Base-by-base conservation (phyloP, 1,140 invertebrate genomes). In the Zaprionus ornatus region DNA sequence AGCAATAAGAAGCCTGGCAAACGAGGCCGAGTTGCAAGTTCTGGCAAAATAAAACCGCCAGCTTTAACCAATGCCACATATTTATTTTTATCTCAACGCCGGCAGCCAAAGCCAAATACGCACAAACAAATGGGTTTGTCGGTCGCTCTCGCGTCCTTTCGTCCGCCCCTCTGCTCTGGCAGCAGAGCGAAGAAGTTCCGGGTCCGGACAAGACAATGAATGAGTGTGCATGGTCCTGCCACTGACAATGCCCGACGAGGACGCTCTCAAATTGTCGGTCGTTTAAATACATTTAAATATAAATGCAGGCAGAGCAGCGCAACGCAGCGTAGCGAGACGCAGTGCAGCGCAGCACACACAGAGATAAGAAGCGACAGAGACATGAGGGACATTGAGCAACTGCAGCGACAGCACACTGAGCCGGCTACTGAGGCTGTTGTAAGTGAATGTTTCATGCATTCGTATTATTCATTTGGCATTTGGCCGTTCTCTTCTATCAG, bases 241-340 rank as follows among this genome's bases (percentile, higher is more conserved):
- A 61, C 83, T 77, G 80, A 79, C 84, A 81, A 84, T 75, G 69
- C 74, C 29, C 65, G 23, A 64, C 60, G 75, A 76, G 76, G 86
- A 90, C 77, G 85, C 82, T 90, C 54, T 79, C 85, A 90, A 90
- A 90, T 90, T 90, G 85, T 90, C 86, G 85, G 85, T 90, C 85
- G 86, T 86, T 90, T 90, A 90, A 90, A 90, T 90, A 90, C 82
- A 90, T 90, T 90, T 90, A 90, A 90, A 90, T 90, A 90, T 85
- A 90, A 87, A 82, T 87, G 83, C 85, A 80, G 67, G 54, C 59
- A 70, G 63, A 66, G 57, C 74, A 56, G 64, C 50, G 69, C 63
- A 19, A 61, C 17, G 32, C 40, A 35, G 50, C 62, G 40, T 19
- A 52, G 15, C 15, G 37, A n/a, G 4, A 21, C 6, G 19, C 7